Percentiles rank a stretch among this genome's conserved stretches.
These are phyloP conservation scores for Dugesia japonica DNA, from an alignment of 2,888 invertebrate genomes.

Conservation along the genomic window DNA sequence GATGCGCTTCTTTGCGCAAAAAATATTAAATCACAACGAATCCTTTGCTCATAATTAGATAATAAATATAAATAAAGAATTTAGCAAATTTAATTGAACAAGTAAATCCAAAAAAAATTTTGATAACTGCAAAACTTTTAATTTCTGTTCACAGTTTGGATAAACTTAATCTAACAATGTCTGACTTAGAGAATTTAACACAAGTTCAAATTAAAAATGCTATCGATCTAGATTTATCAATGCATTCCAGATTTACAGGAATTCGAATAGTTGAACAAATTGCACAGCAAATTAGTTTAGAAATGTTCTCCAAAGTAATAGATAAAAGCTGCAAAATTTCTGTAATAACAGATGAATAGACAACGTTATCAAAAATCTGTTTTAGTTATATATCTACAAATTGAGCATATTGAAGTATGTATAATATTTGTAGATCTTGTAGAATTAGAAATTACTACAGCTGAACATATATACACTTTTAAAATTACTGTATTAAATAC, in stretches of 20 bases:
- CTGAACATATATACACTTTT: too few relatives aligned
- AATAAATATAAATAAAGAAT: neutral
- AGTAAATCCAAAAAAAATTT: neutral
- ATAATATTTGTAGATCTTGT: too few relatives aligned
- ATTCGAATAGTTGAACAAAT: neutral
- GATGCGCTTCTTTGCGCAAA: slow-evolving; percentile 11
- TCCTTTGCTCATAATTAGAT: neutral
- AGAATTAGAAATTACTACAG: too few relatives aligned
- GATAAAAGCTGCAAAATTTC: neutral
- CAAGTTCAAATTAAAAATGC: neutral
- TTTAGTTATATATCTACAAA: too few relatives aligned
- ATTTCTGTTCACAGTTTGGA: neutral
- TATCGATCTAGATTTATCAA: neutral
- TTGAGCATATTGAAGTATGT: too few relatives aligned
- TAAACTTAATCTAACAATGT: neutral
- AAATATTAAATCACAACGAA: neutral
- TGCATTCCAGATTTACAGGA: neutral
- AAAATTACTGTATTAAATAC: too few relatives aligned
- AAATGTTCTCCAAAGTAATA: neutral
- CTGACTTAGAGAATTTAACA: neutral
- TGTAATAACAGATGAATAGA: too few relatives aligned
- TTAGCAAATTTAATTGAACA: neutral
- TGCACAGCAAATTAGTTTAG: neutral
- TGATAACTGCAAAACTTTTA: neutral
- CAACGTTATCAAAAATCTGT: too few relatives aligned